Conservation (phyloP, 2,888 invertebrate species). For the Colletes collaris region DNA sequence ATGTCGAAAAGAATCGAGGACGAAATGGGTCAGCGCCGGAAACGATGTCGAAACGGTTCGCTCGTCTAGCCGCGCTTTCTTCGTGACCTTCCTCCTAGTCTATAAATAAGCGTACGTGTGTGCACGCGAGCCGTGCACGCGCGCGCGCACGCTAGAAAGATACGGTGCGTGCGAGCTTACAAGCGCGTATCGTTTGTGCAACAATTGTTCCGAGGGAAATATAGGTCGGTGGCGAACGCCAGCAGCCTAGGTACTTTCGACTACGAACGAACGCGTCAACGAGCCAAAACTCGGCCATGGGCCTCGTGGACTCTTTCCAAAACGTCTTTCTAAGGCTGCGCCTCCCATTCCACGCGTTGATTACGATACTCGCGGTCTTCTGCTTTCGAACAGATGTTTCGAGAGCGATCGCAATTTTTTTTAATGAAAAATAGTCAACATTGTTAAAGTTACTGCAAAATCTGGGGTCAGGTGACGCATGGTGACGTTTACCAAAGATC, state of each 20-base stretch:
- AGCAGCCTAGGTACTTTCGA: slow-evolving; percentile 49
- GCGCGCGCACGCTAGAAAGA: slow-evolving; percentile 27
- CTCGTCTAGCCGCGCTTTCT: slow-evolving; percentile 74
- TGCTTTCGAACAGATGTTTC: not conserved
- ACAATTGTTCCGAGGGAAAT: slow-evolving; percentile 60
- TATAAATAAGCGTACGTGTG: slow-evolving; percentile 68
- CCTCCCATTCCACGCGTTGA: not conserved
- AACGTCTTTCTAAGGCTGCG: not conserved
- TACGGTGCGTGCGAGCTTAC: slow-evolving; percentile 58
- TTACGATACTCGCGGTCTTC: too few species aligned
- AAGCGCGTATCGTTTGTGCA: slow-evolving; percentile 59
- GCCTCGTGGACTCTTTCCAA: slow-evolving; percentile 12
- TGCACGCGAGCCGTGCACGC: slow-evolving; percentile 6
- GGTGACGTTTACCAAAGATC: too few species aligned
- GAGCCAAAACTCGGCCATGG: slow-evolving; percentile 16
- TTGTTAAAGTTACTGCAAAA: too few species aligned
- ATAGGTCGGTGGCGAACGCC: slow-evolving; percentile 63
- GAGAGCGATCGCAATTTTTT: too few species aligned
- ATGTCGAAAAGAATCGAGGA: slow-evolving; percentile 68
- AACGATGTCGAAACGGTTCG: slow-evolving; percentile 77
- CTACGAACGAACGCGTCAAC: slow-evolving; percentile 22
- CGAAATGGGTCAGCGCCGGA: slow-evolving; percentile 78
- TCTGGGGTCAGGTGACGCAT: too few species aligned
- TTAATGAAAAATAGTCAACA: too few species aligned
- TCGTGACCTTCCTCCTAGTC: slow-evolving; percentile 75